phyloP scores from a whole-genome alignment of 2,797 vertebrate species.

The Cuculus canorus region DNA sequence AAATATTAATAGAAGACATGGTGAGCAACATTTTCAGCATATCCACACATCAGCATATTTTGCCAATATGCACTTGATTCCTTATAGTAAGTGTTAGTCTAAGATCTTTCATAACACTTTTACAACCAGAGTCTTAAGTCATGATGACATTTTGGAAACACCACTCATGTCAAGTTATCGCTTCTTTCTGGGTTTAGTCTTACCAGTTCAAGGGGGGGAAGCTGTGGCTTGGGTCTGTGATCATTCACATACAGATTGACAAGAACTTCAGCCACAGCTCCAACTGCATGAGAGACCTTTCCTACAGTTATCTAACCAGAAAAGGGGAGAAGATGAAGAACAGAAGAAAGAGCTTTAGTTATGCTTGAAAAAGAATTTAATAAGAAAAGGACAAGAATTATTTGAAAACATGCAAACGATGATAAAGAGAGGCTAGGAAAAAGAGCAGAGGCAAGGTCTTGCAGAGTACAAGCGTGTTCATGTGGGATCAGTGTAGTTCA shows the following conservation, averaged over 20 bases:
- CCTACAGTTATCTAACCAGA: constrained; percentile 89
- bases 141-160: neutral
- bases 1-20: neutral
- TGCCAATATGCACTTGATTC: neutral
- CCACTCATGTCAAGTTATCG: neutral
- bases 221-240: constrained; percentile 87
- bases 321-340: constrained; percentile 39
- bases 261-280: constrained; percentile 92
- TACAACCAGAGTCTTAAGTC: neutral
- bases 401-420: neutral
- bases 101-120: neutral
- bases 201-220: constrained; percentile 82
- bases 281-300: constrained; percentile 89
- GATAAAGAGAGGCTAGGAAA: neutral
- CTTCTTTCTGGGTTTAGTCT: constrained; percentile 57
- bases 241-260: constrained; percentile 95
- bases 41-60: neutral
- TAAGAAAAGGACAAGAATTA: neutral
- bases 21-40: neutral
- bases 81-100: neutral
- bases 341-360: constrained; percentile 23
- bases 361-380: neutral
- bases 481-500: neutral
- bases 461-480: neutral
- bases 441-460: neutral